phyloP scores from a whole-genome alignment of 2,113 vertebrate species.

The Megaptera novaeangliae region DNA sequence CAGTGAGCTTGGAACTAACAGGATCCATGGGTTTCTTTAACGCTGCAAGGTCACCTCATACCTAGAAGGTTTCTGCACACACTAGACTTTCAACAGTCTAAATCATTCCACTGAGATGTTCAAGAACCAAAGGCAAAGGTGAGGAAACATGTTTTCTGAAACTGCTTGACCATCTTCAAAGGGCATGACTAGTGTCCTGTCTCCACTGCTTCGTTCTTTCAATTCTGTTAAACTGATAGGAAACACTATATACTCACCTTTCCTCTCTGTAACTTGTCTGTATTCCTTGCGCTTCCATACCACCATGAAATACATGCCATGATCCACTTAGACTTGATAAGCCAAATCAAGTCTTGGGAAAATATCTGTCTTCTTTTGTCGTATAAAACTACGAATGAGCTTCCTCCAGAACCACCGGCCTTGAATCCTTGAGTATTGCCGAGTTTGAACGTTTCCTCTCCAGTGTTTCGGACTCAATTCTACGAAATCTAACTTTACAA shows the following conservation, averaged over 20 bases:
- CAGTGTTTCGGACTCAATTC: background rate
- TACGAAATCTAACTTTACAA: background rate
- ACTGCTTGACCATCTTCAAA: slow-evolving; percentile 24
- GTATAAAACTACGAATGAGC: background rate
- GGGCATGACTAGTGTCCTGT: background rate
- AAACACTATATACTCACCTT: background rate
- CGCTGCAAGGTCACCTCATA: slow-evolving; percentile 61
- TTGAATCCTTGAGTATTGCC: background rate
- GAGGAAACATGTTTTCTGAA: slow-evolving; percentile 60
- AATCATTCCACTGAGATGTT: slow-evolving; percentile 9
- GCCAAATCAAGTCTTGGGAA: slow-evolving; percentile 20
- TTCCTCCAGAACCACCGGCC: background rate
- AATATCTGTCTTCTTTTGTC: background rate
- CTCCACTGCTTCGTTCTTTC: slow-evolving; percentile 27
- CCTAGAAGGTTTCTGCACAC: slow-evolving; percentile 56
- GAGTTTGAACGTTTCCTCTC: background rate
- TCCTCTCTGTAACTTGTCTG: background rate
- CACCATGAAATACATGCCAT: slow-evolving; percentile 31
- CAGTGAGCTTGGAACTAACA: slow-evolving; percentile 81
- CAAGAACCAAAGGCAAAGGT: slow-evolving; percentile 56
- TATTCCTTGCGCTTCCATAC: slow-evolving; percentile 27
- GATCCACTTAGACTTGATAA: background rate
- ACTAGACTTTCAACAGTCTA: slow-evolving; percentile 44
- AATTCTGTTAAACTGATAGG: background rate
- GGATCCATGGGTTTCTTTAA: slow-evolving; percentile 75